Conservation (phyloP, 2,888 invertebrate genomes). For the Polyploca ridens region DNA sequence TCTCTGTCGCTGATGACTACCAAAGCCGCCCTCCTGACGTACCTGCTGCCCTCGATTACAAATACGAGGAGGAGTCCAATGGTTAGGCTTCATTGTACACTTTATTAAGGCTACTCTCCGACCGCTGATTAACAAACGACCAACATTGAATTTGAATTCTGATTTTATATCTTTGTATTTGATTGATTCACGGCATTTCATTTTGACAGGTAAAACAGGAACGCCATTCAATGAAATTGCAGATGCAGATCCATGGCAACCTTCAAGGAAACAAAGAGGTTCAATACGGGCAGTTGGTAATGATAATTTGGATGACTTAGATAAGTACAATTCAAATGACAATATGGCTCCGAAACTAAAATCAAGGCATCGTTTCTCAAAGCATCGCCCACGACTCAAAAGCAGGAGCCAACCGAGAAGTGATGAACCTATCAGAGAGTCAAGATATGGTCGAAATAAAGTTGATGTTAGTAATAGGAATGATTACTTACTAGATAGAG, state of each 20-base stretch:
- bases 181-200: not conserved
- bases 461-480: conserved; percentile 43
- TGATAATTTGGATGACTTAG: conserved; percentile 24
- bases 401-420: conserved; percentile 29
- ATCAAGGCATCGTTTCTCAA: conserved; percentile 30
- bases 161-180: too few relatives aligned
- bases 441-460: conserved; percentile 34
- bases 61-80: conserved; percentile 57
- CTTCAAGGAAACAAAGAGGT: conserved; percentile 42
- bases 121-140: too few relatives aligned
- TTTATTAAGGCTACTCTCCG: too few relatives aligned
- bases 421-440: conserved; percentile 27
- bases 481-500: conserved; percentile 40
- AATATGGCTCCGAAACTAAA: conserved; percentile 39
- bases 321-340: conserved; percentile 34
- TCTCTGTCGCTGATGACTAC: conserved; percentile 52
- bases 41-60: conserved; percentile 64
- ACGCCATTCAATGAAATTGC: conserved; percentile 38
- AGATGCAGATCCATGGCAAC: conserved; percentile 44
- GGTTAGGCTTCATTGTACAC: conserved; percentile 30
- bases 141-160: too few relatives aligned
- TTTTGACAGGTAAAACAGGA: conserved; percentile 45
- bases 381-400: conserved; percentile 44
- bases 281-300: conserved; percentile 26
- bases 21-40: conserved; percentile 58